A percentile compares a stretch with the other conserved stretches of the same genome.
Conservation (phyloP, 1,140 invertebrate species). For the Cylas formicarius region DNA sequence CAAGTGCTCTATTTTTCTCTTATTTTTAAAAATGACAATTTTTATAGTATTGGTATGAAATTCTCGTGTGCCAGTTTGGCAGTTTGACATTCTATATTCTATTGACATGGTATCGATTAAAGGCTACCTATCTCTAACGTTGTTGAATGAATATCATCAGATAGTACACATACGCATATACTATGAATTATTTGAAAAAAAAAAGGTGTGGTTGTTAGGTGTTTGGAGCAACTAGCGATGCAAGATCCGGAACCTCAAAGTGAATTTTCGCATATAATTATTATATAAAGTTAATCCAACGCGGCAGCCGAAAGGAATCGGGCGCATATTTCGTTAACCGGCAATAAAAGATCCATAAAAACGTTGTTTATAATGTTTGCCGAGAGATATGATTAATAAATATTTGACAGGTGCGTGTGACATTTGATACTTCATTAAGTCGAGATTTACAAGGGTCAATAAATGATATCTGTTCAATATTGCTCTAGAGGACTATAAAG, state of each 20-base stretch:
- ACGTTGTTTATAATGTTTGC: constrained; percentile 22
- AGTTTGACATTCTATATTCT: too few species aligned
- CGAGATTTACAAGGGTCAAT: constrained; percentile 36
- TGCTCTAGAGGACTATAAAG: constrained; percentile 32
- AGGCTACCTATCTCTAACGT: too few species aligned
- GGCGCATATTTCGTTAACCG: constrained; percentile 13
- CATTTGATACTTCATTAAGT: constrained; percentile 34
- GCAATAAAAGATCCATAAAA: constrained; percentile 24
- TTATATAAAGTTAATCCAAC: constrained; percentile 1
- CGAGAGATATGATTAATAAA: constrained; percentile 26
- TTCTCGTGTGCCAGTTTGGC: too few species aligned
- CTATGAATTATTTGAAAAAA: background rate
- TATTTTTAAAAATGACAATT: too few species aligned
- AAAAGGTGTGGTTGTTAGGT: constrained; percentile 2
- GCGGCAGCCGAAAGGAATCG: background rate
- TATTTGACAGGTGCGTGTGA: constrained; percentile 35
- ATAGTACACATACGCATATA: constrained; percentile 5
- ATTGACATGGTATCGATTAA: too few species aligned
- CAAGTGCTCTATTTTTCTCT: too few species aligned
- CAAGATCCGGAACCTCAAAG: constrained; percentile 1
- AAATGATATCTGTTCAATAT: constrained; percentile 37
- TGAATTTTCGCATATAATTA: background rate
- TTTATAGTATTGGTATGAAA: too few species aligned
- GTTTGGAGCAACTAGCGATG: background rate
- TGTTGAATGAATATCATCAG: too few species aligned